A percentile compares a stretch with the other conserved stretches of the same genome.
phyloP scores from a whole-genome alignment of 2,797 vertebrate genomes.

The Phaenicophaeus curvirostris region DNA sequence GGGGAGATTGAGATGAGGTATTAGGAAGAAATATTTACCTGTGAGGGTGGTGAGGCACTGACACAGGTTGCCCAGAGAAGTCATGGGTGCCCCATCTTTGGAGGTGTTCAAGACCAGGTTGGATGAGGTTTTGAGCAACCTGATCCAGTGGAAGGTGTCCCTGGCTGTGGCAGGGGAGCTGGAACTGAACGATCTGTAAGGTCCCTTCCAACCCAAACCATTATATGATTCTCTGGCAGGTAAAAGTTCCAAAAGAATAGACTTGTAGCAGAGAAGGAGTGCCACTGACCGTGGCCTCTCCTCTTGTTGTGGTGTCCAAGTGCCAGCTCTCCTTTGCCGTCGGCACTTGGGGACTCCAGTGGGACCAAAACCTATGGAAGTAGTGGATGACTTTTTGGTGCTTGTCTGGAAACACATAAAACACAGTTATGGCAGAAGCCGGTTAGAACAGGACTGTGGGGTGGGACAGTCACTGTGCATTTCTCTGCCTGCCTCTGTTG shows the following conservation, averaged over 20 bases:
- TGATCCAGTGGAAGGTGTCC: too few species aligned
- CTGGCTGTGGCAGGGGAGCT: too few species aligned
- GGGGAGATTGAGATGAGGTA: too few species aligned
- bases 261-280: accelerated
- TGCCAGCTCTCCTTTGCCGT: accelerated
- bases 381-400: background rate
- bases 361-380: background rate
- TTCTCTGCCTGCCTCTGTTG: background rate
- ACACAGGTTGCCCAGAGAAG: too few species aligned
- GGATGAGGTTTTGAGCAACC: too few species aligned
- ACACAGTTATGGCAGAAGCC: background rate
- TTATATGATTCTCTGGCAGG: too few species aligned
- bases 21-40: too few species aligned
- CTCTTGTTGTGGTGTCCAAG: accelerated
- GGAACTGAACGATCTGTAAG: too few species aligned
- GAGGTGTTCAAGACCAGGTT: too few species aligned
- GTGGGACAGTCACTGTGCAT: background rate
- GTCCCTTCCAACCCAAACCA: too few species aligned
- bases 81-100: too few species aligned
- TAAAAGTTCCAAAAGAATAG: background rate
- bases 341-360: background rate
- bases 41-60: too few species aligned
- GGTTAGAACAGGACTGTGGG: accelerated
- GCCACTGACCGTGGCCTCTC: background rate
- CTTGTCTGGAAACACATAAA: background rate